phyloP scores from a whole-genome alignment of 2,797 vertebrate species.

The Furcifer pardalis region DNA sequence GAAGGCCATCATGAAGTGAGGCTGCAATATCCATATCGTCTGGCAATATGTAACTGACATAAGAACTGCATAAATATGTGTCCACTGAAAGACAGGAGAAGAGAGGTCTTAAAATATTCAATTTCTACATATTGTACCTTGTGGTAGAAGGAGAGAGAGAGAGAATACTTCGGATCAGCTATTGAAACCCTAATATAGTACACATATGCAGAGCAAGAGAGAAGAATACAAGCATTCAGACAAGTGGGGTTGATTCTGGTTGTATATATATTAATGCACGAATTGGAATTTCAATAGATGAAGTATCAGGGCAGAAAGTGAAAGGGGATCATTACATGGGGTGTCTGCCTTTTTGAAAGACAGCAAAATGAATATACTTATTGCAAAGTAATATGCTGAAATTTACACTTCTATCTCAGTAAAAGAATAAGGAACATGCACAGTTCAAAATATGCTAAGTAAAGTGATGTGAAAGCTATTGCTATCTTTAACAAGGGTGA shows the following conservation, averaged over 20 bases:
- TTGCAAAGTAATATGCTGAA: neutral
- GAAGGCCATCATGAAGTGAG: slow-evolving; percentile 6
- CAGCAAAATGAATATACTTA: slow-evolving; percentile 49
- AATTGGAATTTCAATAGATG: neutral
- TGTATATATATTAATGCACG: neutral
- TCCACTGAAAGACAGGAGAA: slow-evolving; percentile 5
- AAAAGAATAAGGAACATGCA: slow-evolving; percentile 26
- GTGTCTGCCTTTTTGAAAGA: slow-evolving; percentile 1
- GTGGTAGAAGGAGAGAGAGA: neutral
- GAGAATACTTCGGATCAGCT: neutral
- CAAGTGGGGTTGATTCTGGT: neutral
- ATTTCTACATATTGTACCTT: neutral
- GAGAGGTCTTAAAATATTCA: neutral
- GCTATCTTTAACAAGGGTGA: neutral
- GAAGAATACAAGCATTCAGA: accelerated
- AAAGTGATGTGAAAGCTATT: slow-evolving; percentile 33
- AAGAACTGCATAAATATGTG: neutral
- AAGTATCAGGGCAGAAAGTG: neutral
- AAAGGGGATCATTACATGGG: slow-evolving; percentile 23
- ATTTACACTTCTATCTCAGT: slow-evolving; percentile 33
- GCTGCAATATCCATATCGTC: slow-evolving; percentile 15
- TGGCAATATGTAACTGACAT: slow-evolving; percentile 5
- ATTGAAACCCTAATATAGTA: neutral
- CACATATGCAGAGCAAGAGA: neutral
- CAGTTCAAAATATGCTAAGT: slow-evolving; percentile 22